These are phyloP conservation scores for Melanotaenia boesemani DNA, from an alignment of 2,797 vertebrate genomes.

Conservation along the genomic window DNA sequence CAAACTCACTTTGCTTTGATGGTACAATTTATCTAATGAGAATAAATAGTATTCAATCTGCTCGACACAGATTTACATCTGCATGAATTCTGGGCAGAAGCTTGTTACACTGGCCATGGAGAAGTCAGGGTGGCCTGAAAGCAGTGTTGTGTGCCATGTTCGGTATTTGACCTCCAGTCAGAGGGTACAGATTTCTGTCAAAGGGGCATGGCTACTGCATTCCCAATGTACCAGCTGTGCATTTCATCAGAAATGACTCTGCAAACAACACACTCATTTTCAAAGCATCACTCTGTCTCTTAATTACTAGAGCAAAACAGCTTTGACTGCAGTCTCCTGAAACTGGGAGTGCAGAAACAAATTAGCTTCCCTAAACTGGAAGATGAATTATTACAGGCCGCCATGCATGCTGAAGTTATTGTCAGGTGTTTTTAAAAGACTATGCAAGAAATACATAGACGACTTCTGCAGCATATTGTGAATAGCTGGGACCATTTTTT, in stretches of 20 bases:
- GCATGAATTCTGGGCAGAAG: conserved; percentile 3
- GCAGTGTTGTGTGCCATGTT: conserved; percentile 26
- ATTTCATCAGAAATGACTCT: conserved; percentile 61
- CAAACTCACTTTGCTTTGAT: conserved; percentile 10
- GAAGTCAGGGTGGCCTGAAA: conserved; percentile 12
- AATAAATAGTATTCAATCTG: conserved; percentile 31
- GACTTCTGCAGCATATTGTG: background rate
- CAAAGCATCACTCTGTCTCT: conserved; percentile 43
- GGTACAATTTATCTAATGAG: conserved; percentile 19
- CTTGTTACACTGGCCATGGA: conserved; percentile 16
- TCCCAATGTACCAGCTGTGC: conserved; percentile 53
- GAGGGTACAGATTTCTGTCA: conserved; percentile 60
- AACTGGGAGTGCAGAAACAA: conserved; percentile 23
- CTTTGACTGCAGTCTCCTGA: conserved; percentile 23
- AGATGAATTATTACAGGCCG: background rate
- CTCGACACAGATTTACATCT: conserved; percentile 15
- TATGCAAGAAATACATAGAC: background rate
- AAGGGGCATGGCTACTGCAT: conserved; percentile 47
- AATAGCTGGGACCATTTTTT: background rate
- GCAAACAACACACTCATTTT: conserved; percentile 51
- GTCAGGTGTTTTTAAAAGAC: background rate
- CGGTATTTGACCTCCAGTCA: conserved; percentile 48
- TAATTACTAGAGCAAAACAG: conserved; percentile 31
- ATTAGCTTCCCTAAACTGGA: conserved; percentile 7
- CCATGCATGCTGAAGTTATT: background rate